Evolutionary conservation across 2,113 vertebrate genomes (phyloP).

Genomic region (Procapra przewalskii): DNA sequence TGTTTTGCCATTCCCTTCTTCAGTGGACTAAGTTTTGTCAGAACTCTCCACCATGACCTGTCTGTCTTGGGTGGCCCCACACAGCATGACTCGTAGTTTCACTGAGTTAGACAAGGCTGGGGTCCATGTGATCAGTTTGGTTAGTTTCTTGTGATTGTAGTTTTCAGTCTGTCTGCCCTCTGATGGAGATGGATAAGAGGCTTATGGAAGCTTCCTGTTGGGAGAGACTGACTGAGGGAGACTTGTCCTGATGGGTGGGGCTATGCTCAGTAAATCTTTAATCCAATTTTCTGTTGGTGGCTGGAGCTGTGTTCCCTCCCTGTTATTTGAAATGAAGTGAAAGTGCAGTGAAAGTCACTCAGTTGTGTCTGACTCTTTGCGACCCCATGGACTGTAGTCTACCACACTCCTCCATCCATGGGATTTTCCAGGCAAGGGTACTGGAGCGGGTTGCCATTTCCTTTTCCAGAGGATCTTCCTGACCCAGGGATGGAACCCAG

Average conservation of each 20-base stretch:
- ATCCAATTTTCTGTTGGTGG: not conserved
- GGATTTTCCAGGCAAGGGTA: too few relatives aligned
- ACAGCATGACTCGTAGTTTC: not conserved
- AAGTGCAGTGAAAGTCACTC: too few relatives aligned
- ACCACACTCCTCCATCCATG: too few relatives aligned
- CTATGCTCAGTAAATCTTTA: not conserved
- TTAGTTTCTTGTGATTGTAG: not conserved
- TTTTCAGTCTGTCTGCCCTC: not conserved
- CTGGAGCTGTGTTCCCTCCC: not conserved
- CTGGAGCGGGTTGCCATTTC: too few relatives aligned
- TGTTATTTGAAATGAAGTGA: not conserved
- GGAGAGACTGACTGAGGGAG: not conserved
- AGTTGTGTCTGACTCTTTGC: too few relatives aligned
- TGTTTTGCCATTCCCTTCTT: not conserved
- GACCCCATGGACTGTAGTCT: too few relatives aligned
- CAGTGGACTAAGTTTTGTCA: not conserved
- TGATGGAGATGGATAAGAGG: not conserved
- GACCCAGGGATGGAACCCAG: too few relatives aligned
- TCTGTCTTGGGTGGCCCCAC: not conserved
- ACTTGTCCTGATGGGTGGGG: not conserved
- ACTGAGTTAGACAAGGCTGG: not conserved
- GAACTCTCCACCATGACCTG: not conserved
- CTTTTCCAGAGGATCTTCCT: too few relatives aligned
- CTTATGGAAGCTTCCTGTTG: not conserved
- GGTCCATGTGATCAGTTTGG: not conserved